phyloP scores from a whole-genome alignment of 2,888 invertebrate species.

The Chorisops tibialis region DNA sequence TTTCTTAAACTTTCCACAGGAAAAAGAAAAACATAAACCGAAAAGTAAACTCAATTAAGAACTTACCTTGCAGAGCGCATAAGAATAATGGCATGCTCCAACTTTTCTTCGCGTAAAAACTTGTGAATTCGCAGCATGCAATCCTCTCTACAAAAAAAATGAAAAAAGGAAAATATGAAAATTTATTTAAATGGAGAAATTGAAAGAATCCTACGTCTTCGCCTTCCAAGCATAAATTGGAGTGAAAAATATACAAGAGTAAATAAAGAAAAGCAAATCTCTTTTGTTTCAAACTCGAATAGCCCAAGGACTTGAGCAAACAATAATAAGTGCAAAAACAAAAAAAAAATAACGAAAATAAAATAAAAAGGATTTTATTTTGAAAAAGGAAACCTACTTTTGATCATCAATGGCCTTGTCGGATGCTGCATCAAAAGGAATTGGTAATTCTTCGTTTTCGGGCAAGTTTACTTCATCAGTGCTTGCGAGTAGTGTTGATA shows the following conservation, averaged over 20 bases:
- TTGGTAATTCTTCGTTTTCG: constrained; percentile 57
- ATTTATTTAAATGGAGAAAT: not conserved
- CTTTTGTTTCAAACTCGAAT: not conserved
- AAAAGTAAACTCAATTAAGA: not conserved
- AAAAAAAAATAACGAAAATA: not conserved
- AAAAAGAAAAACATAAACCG: not conserved
- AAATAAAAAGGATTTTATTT: not conserved
- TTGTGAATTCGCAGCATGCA: constrained; percentile 85
- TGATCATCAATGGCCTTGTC: constrained; percentile 84
- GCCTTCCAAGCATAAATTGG: not conserved
- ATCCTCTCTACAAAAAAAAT: constrained; percentile 62
- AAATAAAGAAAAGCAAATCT: not conserved
- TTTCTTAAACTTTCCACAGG: not conserved
- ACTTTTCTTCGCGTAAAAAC: constrained; percentile 66
- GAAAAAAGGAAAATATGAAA: constrained; percentile 9
- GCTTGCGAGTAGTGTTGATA: constrained; percentile 59
- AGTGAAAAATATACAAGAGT: too few species aligned
- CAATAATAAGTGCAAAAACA: too few species aligned
- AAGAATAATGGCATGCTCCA: constrained; percentile 75
- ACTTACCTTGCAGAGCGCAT: constrained; percentile 72
- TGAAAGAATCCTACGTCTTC: too few species aligned
- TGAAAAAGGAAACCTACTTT: constrained; percentile 59
- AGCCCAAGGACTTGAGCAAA: too few species aligned
- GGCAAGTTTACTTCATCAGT: constrained; percentile 46
- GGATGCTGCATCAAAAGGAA: constrained; percentile 83